Percentiles rank a stretch among this genome's conserved stretches.
Evolutionary conservation across 2,797 vertebrate species (phyloP).

Genomic region (Sphaeramia orbicularis): DNA sequence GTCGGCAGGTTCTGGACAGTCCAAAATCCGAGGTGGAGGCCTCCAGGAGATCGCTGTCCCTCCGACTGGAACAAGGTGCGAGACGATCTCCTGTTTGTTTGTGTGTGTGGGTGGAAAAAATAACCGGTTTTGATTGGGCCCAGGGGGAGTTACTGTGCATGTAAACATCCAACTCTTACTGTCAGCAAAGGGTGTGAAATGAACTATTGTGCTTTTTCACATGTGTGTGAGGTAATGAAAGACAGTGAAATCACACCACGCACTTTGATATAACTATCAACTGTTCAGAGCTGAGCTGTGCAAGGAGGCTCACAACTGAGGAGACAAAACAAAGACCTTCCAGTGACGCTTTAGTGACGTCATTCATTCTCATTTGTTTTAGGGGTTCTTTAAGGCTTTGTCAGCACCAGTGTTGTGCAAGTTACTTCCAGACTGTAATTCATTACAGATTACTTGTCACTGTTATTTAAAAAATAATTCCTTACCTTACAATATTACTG

Average conservation of each 20-base stretch:
- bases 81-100: background rate
- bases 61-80: constrained; percentile 90
- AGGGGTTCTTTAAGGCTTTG: no score
- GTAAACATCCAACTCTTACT: background rate
- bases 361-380: no score
- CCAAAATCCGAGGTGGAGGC: constrained; percentile 90
- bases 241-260: background rate
- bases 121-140: background rate
- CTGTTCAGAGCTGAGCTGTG: background rate
- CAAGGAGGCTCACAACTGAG: no score
- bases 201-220: background rate
- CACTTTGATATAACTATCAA: background rate
- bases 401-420: no score
- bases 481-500: no score
- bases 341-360: no score
- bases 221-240: background rate
- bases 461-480: no score
- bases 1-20: constrained; percentile 89
- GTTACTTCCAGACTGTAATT: no score
- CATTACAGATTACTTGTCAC: no score
- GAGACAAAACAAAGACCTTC: no score
- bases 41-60: constrained; percentile 89
- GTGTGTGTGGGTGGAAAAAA: background rate
- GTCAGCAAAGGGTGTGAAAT: background rate
- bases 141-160: background rate